Percentiles rank a stretch among this genome's conserved stretches.
Conservation (phyloP, 2,113 vertebrate genomes). For the Peromyscus leucopus region DNA sequence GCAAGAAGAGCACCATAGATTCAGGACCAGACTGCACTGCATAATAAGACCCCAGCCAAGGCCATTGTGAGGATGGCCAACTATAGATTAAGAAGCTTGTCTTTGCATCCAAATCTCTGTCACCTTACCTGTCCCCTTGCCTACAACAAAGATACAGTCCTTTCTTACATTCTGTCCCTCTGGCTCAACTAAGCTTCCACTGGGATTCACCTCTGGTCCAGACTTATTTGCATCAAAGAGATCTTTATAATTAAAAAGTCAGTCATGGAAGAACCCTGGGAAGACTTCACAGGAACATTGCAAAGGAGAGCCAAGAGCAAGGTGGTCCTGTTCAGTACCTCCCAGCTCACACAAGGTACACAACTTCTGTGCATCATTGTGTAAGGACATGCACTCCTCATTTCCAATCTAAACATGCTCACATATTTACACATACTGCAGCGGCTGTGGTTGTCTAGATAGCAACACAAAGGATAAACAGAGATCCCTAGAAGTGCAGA, state of each 20-base stretch:
- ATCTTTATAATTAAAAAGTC: background rate
- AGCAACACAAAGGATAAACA: conserved; percentile 45
- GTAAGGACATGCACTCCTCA: background rate
- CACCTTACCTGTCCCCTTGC: background rate
- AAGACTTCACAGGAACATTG: background rate
- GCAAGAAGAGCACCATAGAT: background rate
- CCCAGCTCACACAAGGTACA: background rate
- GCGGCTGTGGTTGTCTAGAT: background rate
- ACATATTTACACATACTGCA: background rate
- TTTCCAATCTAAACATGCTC: background rate
- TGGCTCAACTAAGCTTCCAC: background rate
- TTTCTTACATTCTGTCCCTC: background rate
- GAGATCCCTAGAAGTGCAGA: background rate
- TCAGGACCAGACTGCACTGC: too few species aligned
- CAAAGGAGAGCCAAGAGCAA: background rate
- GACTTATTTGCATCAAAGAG: background rate
- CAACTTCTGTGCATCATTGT: background rate
- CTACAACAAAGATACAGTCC: background rate
- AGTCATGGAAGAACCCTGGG: background rate
- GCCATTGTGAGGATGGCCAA: background rate
- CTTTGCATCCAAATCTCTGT: background rate
- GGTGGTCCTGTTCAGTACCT: background rate
- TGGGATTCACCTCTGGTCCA: background rate
- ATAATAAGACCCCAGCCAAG: background rate
- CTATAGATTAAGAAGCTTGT: background rate